phyloP scores from a whole-genome alignment of 2,113 vertebrate genomes.

The Clinocottus analis region DNA sequence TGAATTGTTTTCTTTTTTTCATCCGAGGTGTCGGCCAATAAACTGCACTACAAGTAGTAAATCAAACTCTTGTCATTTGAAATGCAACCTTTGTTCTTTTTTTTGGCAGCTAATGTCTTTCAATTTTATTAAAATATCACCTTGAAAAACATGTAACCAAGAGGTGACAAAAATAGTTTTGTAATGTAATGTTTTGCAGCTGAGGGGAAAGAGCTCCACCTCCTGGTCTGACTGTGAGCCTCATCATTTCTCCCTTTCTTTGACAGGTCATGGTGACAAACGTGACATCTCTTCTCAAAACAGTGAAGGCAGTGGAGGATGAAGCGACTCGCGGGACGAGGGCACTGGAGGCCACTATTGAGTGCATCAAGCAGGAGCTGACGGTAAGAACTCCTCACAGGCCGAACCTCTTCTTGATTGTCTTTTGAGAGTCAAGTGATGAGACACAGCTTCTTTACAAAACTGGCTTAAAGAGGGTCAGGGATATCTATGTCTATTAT shows the following conservation, averaged over 20 bases:
- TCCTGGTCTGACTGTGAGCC: constrained; percentile 58
- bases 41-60: neutral
- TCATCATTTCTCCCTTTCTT: constrained; percentile 31
- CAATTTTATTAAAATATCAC: constrained; percentile 31
- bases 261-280: constrained; percentile 98
- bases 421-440: constrained; percentile 31
- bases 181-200: constrained; percentile 1
- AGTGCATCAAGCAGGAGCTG: constrained; percentile 98
- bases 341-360: constrained; percentile 96
- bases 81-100: constrained; percentile 15
- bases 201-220: constrained; percentile 62
- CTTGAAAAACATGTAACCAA: neutral
- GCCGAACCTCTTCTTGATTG: constrained; percentile 28
- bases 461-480: constrained; percentile 39
- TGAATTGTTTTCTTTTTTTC: neutral
- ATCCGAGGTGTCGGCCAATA: neutral
- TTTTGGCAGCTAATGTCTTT: constrained; percentile 5
- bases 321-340: constrained; percentile 98
- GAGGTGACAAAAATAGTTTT: constrained; percentile 9
- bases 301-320: constrained; percentile 98
- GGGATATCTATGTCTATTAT: constrained; percentile 61
- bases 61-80: constrained; percentile 19
- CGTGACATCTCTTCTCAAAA: constrained; percentile 98
- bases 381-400: constrained; percentile 84
- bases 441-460: constrained; percentile 36